Percentiles rank a stretch among this genome's conserved stretches.
These are phyloP conservation scores for Lycaon pictus DNA, from an alignment of 2,113 vertebrate species.

Conservation along the genomic window DNA sequence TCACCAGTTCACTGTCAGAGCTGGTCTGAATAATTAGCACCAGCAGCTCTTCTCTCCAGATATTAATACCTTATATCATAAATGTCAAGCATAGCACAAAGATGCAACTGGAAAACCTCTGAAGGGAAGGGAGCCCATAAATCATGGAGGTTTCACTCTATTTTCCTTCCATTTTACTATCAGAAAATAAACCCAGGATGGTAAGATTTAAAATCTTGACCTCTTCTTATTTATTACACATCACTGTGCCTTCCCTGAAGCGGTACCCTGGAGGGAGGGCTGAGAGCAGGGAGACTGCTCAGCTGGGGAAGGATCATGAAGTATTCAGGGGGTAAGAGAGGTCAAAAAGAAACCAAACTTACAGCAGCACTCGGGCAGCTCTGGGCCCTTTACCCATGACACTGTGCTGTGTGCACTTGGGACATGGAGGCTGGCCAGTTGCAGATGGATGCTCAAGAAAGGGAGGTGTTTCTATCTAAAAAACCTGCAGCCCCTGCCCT, in stretches of 20 bases:
- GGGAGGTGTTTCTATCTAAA: neutral
- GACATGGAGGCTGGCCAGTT: neutral
- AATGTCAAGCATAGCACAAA: conserved; percentile 62
- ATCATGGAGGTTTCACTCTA: conserved; percentile 66
- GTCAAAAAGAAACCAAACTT: neutral
- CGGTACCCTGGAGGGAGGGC: neutral
- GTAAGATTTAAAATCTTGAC: conserved; percentile 58
- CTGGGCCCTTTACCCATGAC: neutral
- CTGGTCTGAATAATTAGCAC: conserved; percentile 73
- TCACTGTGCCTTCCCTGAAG: neutral
- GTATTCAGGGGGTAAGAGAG: neutral
- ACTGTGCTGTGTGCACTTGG: neutral
- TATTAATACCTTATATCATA: conserved; percentile 79
- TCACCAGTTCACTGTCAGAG: conserved; percentile 61
- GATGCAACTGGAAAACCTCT: conserved; percentile 57
- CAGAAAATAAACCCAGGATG: conserved; percentile 68
- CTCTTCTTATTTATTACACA: conserved; percentile 58
- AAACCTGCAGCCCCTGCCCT: neutral
- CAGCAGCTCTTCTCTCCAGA: conserved; percentile 65
- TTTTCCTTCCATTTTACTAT: conserved; percentile 75
- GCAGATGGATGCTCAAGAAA: neutral
- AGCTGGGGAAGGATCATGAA: neutral
- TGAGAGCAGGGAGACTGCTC: neutral
- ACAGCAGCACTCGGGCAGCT: neutral
- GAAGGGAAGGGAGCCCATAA: conserved; percentile 49